These are phyloP conservation scores for Sialis fuliginosa DNA, from an alignment of 2,888 invertebrate genomes.

Conservation along the genomic window DNA sequence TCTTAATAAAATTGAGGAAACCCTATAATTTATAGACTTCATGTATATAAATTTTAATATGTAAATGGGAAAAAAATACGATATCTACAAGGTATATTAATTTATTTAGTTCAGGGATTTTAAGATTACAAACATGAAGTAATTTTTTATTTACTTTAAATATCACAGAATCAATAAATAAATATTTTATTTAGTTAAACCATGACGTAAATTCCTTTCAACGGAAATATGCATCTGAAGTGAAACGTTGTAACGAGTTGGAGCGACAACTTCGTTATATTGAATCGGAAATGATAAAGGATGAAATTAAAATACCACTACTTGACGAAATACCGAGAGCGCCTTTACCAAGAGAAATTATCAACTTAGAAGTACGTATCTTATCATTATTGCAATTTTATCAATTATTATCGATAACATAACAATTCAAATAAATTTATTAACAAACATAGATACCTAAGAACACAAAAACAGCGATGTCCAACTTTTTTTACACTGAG, in stretches of 20 bases:
- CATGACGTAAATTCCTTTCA: constrained; percentile 39
- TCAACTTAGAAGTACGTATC: constrained; percentile 15
- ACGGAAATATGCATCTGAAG: constrained; percentile 39
- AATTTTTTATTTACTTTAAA: neutral
- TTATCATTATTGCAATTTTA: neutral
- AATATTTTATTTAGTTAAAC: constrained; percentile 26
- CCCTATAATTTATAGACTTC: too few relatives aligned
- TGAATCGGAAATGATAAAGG: constrained; percentile 36
- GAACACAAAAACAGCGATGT: too few relatives aligned
- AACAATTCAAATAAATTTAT: too few relatives aligned
- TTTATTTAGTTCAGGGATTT: too few relatives aligned
- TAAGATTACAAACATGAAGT: neutral
- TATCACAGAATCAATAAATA: neutral
- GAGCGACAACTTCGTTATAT: constrained; percentile 33
- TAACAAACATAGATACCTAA: too few relatives aligned
- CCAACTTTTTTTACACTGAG: too few relatives aligned
- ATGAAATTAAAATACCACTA: constrained; percentile 33
- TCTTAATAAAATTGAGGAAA: too few relatives aligned
- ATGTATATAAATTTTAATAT: too few relatives aligned
- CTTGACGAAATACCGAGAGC: constrained; percentile 37
- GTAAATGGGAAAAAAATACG: too few relatives aligned
- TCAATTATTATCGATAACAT: too few relatives aligned
- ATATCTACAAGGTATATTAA: too few relatives aligned
- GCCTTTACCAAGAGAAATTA: constrained; percentile 39
- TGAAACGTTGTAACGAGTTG: constrained; percentile 41